A percentile compares a stretch with the other conserved stretches of the same genome.
These are phyloP conservation scores for Meleagris gallopavo DNA, from an alignment of 2,113 vertebrate species.

Conservation along the genomic window DNA sequence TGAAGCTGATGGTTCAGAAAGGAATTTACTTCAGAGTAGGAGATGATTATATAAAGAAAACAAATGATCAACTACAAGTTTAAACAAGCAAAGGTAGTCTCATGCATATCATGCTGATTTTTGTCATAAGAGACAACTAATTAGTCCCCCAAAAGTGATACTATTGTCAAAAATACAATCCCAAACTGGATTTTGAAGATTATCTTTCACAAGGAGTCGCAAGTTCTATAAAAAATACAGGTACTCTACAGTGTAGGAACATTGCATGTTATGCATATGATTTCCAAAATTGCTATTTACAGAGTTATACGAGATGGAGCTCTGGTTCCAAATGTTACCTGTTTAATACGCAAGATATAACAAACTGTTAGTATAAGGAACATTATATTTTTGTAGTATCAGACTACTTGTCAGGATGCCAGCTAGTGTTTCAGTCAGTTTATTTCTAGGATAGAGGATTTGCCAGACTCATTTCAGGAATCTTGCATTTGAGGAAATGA, in stretches of 20 bases:
- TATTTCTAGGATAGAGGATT: neutral
- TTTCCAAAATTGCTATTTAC: neutral
- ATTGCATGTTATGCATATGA: fast-evolving
- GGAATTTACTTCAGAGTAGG: neutral
- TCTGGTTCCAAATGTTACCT: neutral
- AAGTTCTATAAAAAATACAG: neutral
- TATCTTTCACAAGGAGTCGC: neutral
- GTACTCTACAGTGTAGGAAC: neutral
- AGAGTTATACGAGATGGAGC: neutral
- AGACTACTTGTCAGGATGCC: neutral
- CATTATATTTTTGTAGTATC: neutral
- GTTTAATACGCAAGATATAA: neutral
- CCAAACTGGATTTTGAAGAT: neutral
- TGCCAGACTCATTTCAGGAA: neutral
- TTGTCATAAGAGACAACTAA: neutral
- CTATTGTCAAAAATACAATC: neutral
- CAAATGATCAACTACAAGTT: neutral
- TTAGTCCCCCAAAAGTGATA: neutral
- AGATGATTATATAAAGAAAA: neutral
- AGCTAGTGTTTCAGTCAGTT: neutral
- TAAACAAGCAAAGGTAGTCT: neutral
- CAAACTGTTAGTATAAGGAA: neutral
- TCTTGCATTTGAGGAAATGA: neutral
- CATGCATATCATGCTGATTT: neutral
- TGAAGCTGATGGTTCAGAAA: slow-evolving; percentile 33